Percentiles rank a stretch among this genome's conserved stretches.
Conservation (phyloP, 2,888 invertebrate species). For the Trichopria drosophilae region DNA sequence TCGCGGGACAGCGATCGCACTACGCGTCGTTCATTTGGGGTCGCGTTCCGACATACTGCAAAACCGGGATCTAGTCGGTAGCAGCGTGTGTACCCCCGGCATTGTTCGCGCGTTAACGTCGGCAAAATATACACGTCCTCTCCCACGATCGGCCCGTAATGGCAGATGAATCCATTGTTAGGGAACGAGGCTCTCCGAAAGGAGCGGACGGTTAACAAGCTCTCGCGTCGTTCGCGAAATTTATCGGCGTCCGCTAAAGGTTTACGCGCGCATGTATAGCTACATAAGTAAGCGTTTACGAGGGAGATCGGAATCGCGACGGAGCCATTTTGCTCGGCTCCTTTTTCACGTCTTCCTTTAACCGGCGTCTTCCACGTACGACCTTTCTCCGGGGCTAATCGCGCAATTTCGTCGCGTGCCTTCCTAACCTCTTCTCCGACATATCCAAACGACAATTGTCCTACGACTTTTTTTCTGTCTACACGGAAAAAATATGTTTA, state of each 20-base stretch:
- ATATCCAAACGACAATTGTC: no score
- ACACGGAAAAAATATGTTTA: no score
- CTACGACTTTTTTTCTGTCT: no score
- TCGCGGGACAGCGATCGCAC: no score
- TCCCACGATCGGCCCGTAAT: slow-evolving; percentile 24
- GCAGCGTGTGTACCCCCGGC: no score
- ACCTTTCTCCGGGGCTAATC: slow-evolving; percentile 24
- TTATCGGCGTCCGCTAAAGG: slow-evolving; percentile 10
- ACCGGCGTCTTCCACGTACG: slow-evolving; percentile 19
- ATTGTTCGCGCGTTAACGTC: slow-evolving; percentile 14
- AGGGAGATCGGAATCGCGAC: slow-evolving; percentile 26
- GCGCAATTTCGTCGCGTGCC: no score
- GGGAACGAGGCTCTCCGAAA: slow-evolving; percentile 11
- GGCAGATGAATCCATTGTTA: slow-evolving; percentile 25
- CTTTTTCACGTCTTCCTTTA: slow-evolving; percentile 29
- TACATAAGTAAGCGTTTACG: slow-evolving; percentile 14
- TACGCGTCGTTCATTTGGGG: no score
- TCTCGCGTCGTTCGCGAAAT: slow-evolving; percentile 8
- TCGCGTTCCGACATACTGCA: no score
- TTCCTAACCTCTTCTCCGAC: no score
- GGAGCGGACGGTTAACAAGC: slow-evolving; percentile 11
- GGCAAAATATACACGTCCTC: slow-evolving; percentile 9
- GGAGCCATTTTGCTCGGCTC: slow-evolving; percentile 22
- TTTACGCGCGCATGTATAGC: slow-evolving; percentile 7
- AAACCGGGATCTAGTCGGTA: no score